Evolutionary conservation across 2,888 invertebrate genomes (phyloP), one percentile per base, ranked within the genome.

Genomic region (Hipparchia semele): DNA sequence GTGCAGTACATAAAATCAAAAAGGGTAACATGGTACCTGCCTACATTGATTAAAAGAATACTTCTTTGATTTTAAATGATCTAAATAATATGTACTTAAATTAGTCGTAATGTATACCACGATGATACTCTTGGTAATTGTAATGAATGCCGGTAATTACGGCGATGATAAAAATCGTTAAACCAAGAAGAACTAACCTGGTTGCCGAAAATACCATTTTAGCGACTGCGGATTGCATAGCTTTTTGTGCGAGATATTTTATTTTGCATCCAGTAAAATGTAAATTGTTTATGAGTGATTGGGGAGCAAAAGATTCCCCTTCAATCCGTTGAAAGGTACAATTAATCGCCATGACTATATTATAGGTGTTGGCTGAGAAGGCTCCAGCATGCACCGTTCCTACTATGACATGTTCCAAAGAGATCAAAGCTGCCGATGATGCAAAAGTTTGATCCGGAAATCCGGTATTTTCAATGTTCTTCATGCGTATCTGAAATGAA

Each of bases 311-410:
- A 0, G 96, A 96, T 65, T 95, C 95, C n/a, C 92, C 88, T 83
- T 95, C 94, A 62, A 97, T 94, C 51, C 90, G 87, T 69, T 94
- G 87, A 73, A 97, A 94, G 9, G 95, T 94, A 62, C 95, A 95
- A 84, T 96, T 96, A 75, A 94, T 92, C 23, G 96, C 94, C 78
- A 90, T 89, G 8, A 97, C 94, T 67, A 94, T 91, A 77, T 95
- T 94, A 80, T 96, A 95, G 60, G 95, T 95, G 80, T 95, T 95
- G 2, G 96, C 96, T 69, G 95, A 94, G 82, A 97, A 97, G 0
- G 97, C 96, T 67, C 95, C 95, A 56, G 93, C 88, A 33, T 94
- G 90, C 62, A 97, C 94, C 9, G 92, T 90, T 56, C 92, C 90
- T 12, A 96, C 95, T 78, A 90, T 89, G 65, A 92, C 87, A 0